Conservation (phyloP, 2,797 vertebrate species). For the Lutjanus argentimaculatus region DNA sequence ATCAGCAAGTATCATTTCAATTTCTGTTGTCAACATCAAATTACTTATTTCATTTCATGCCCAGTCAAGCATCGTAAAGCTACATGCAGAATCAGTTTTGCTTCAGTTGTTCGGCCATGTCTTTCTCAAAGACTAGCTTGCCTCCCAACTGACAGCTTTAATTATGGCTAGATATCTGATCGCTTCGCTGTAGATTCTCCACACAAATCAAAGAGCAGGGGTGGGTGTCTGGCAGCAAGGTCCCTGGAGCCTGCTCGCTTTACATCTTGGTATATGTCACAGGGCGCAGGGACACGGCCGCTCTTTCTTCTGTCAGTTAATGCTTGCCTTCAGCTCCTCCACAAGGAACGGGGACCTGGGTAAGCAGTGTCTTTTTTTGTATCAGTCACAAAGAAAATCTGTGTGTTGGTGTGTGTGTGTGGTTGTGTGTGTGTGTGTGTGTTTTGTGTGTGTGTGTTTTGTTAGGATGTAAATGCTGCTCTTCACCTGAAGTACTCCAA, state of each 20-base stretch:
- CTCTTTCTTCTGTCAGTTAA: slow-evolving; percentile 58
- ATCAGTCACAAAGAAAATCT: slow-evolving; percentile 43
- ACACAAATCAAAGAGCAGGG: slow-evolving; percentile 72
- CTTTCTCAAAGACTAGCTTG: slow-evolving; percentile 91
- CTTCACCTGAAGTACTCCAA: slow-evolving; percentile 39
- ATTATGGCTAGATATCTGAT: slow-evolving; percentile 96
- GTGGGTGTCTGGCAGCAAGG: slow-evolving; percentile 46
- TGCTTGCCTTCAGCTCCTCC: slow-evolving; percentile 54
- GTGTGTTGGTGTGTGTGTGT: slow-evolving; percentile 11
- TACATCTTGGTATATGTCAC: slow-evolving; percentile 70
- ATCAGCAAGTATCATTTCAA: slow-evolving; percentile 97
- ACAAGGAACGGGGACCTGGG: slow-evolving; percentile 33
- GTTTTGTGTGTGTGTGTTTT: background rate
- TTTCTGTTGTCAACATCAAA: slow-evolving; percentile 99
- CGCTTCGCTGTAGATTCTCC: slow-evolving; percentile 90
- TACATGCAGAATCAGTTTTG: slow-evolving; percentile 95
- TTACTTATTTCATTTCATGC: slow-evolving; percentile 99
- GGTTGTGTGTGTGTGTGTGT: slow-evolving; percentile 14
- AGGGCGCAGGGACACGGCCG: slow-evolving; percentile 37
- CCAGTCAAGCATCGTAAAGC: slow-evolving; percentile 95
- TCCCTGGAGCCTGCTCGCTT: slow-evolving; percentile 60
- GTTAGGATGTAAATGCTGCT: slow-evolving; percentile 27
- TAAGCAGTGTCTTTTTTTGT: slow-evolving; percentile 59
- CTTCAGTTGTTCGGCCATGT: slow-evolving; percentile 95
- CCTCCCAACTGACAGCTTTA: slow-evolving; percentile 97